phyloP scores from a whole-genome alignment of 2,888 invertebrate species.

The Agrotis clavis region DNA sequence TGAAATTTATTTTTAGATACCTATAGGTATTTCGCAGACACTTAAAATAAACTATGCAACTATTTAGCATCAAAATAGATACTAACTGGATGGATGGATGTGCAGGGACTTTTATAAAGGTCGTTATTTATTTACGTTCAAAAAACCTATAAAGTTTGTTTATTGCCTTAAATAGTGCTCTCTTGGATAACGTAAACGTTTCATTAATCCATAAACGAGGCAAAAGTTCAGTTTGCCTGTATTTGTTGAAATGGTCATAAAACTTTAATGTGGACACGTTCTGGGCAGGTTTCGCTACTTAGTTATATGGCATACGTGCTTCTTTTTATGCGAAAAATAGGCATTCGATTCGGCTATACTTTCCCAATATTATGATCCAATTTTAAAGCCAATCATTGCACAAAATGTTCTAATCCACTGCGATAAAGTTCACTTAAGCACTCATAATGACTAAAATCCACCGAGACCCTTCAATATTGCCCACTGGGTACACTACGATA shows the following conservation, averaged over 20 bases:
- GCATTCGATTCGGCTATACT: neutral
- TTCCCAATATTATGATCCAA: neutral
- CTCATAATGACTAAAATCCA: no score
- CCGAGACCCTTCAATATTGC: no score
- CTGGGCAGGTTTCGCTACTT: conserved; percentile 20
- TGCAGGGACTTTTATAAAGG: no score
- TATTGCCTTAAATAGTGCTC: neutral
- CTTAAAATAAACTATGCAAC: neutral
- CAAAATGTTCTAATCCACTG: neutral
- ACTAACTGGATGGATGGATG: conserved; percentile 1
- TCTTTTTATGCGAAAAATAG: conserved; percentile 2
- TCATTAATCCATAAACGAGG: conserved; percentile 25
- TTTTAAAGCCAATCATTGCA: neutral
- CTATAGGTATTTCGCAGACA: neutral
- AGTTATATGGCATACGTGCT: conserved; percentile 33
- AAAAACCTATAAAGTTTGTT: conserved; percentile 6
- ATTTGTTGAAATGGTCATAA: conserved; percentile 33
- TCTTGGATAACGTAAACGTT: conserved; percentile 27
- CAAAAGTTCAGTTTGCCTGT: neutral
- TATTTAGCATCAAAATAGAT: neutral
- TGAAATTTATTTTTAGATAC: neutral
- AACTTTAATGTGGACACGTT: conserved; percentile 45
- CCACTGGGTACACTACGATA: no score
- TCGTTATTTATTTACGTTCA: neutral
- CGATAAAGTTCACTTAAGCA: no score